These are phyloP conservation scores for Paratilapia polleni DNA, from an alignment of 2,113 vertebrate species.

Conservation along the genomic window DNA sequence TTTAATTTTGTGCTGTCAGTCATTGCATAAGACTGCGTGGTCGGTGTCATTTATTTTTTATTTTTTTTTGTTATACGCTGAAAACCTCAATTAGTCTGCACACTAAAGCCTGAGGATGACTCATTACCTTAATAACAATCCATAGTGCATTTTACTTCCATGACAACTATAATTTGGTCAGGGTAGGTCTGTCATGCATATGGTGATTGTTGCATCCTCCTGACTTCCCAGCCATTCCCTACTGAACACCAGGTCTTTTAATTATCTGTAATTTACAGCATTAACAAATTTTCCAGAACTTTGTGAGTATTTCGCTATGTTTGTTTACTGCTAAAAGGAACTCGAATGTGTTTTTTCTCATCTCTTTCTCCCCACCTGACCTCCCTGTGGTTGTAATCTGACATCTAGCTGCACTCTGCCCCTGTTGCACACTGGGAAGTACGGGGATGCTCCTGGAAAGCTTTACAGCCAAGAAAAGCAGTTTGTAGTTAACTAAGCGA, in stretches of 20 bases:
- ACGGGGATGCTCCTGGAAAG: constrained; percentile 9
- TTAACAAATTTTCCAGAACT: not conserved
- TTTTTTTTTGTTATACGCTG: constrained; percentile 10
- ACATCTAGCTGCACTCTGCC: constrained; percentile 28
- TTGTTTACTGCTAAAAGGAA: not conserved
- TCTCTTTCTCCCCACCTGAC: not conserved
- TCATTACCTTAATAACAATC: constrained; percentile 44
- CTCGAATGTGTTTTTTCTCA: not conserved
- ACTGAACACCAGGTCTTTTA: not conserved
- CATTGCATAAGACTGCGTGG: constrained; percentile 41
- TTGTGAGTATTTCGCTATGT: not conserved
- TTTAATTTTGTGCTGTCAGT: constrained; percentile 33
- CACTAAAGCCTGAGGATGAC: constrained; percentile 35
- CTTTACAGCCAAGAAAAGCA: not conserved
- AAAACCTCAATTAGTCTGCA: constrained; percentile 41
- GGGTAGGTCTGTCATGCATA: constrained; percentile 20
- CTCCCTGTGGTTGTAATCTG: constrained; percentile 36
- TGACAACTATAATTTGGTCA: constrained; percentile 56
- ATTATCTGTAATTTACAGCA: not conserved
- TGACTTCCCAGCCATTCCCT: not conserved
- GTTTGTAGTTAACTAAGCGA: constrained; percentile 3
- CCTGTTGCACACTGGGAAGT: constrained; percentile 26
- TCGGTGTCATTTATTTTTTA: not conserved
- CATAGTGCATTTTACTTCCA: constrained; percentile 34
- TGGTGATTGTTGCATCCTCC: constrained; percentile 8